A percentile compares a stretch with the other conserved stretches of the same genome.
Conservation (phyloP, 2,888 invertebrate genomes). For the Quadroppia sp. region DNA sequence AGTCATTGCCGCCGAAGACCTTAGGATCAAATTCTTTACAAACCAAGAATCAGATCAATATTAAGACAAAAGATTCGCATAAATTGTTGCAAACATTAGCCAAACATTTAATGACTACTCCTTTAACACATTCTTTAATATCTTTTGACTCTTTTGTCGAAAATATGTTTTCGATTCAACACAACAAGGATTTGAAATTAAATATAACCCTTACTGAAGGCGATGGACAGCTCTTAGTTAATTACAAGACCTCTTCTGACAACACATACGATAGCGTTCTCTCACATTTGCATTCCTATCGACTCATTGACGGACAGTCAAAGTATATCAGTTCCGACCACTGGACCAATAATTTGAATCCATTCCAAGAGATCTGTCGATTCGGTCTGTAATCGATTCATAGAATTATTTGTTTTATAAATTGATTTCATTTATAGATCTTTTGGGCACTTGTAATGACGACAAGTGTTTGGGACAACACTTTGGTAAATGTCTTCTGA, state of each 20-base stretch:
- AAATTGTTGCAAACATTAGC: background rate
- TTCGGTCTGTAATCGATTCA: conserved; percentile 31
- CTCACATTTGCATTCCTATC: conserved; percentile 40
- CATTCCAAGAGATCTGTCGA: conserved; percentile 43
- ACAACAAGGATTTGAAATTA: background rate
- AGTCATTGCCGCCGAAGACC: background rate
- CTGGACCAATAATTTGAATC: conserved; percentile 41
- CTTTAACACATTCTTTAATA: background rate
- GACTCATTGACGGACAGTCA: conserved; percentile 20
- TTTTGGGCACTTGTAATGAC: conserved; percentile 48
- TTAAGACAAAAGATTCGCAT: background rate
- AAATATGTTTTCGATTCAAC: conserved; percentile 4
- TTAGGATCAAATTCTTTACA: background rate
- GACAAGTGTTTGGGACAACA: conserved; percentile 43
- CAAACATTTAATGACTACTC: background rate
- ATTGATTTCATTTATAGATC: conserved; percentile 37
- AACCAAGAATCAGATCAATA: too few species aligned
- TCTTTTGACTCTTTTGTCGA: conserved; percentile 22
- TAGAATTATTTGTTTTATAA: background rate
- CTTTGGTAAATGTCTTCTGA: conserved; percentile 48
- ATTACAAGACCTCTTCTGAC: background rate
- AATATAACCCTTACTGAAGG: background rate
- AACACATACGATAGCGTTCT: conserved; percentile 36
- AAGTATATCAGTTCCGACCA: conserved; percentile 21
- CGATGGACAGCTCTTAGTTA: background rate